Evolutionary conservation across 2,888 invertebrate species (phyloP), one percentile per base, ranked within the genome.

Genomic region (Drosophila diplacantha): DNA sequence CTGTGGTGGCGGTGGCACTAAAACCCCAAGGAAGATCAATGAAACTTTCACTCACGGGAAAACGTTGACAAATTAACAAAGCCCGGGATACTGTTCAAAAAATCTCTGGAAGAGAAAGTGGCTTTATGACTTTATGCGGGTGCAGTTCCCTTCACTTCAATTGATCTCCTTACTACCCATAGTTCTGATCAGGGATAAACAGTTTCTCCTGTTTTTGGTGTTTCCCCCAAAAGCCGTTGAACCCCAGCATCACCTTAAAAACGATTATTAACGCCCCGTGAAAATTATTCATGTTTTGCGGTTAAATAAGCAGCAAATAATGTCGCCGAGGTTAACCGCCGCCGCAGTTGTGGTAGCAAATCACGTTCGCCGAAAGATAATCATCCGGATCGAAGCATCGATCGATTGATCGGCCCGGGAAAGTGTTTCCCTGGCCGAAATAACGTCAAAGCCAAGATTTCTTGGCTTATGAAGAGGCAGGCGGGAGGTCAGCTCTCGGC

Each of bases 281-380:
- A 52, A 53, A 56, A 47, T 69, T 72, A 70, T 75, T 59, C 9
- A 37, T 49, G 38, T 61, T 69, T 64, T 69, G 64, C 43, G 58
- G 64, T 67, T 62, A 69, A 72, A 67, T 56, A 34, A 50, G 59
- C 51, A 52, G 60, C 57, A 68, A 79, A 65, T 73, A 75, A 75
- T 73, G 73, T 78, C 77, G 72, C 68, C 59, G 58, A 54, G 74
- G 74, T 77, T 69, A 65, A 41, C 24, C 29, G 31, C 43, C 16
- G 44, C 44, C 68, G 73, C 70, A 65, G 53, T 52, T 64, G 60
- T 74, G 77, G 79, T 72, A 74, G 83, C 79, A 59, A 72, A 73
- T 72, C 81, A 84, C 81, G 80, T 83, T 58, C 55, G 35, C 63
- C 66, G 60, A 65, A 64, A 74, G 62, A 61, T 64, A 62, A 62